A percentile compares a stretch with the other conserved stretches of the same genome.
Evolutionary conservation across 2,888 invertebrate species (phyloP).

Genomic region (Panopea generosa): DNA sequence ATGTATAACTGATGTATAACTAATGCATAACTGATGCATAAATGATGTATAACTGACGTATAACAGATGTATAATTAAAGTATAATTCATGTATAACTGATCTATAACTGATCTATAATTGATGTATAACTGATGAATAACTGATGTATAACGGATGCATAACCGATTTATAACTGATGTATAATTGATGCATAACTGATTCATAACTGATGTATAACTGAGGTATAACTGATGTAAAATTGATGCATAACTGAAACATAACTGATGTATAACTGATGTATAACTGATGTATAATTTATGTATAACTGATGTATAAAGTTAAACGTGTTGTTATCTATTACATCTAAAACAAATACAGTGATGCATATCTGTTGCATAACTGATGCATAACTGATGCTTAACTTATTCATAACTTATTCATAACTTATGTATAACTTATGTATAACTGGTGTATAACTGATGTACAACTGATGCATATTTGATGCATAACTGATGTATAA

Average conservation of each 20-base stretch:
- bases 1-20: no score
- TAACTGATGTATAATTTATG: not conserved
- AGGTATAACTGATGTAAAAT: not conserved
- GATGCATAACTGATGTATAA: no score
- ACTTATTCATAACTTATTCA: not conserved
- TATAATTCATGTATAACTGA: not conserved
- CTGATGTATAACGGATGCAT: not conserved
- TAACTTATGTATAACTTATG: not conserved
- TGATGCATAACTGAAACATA: not conserved
- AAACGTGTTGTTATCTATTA: no score
- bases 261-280: conserved; percentile 1
- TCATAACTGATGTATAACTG: not conserved
- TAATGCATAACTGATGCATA: no score
- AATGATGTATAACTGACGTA: no score
- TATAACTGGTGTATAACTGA: not conserved
- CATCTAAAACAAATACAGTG: no score
- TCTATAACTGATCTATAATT: conserved; percentile 3
- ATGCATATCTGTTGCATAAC: no score
- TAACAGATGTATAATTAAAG: no score
- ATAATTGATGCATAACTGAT: conserved; percentile 1
- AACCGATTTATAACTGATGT: not conserved
- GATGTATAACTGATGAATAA: not conserved
- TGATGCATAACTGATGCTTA: no score
- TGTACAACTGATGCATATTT: no score
- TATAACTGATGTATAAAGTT: not conserved